These are phyloP conservation scores for Chrysomela aeneicollis DNA, from an alignment of 2,888 invertebrate species.

Conservation along the genomic window DNA sequence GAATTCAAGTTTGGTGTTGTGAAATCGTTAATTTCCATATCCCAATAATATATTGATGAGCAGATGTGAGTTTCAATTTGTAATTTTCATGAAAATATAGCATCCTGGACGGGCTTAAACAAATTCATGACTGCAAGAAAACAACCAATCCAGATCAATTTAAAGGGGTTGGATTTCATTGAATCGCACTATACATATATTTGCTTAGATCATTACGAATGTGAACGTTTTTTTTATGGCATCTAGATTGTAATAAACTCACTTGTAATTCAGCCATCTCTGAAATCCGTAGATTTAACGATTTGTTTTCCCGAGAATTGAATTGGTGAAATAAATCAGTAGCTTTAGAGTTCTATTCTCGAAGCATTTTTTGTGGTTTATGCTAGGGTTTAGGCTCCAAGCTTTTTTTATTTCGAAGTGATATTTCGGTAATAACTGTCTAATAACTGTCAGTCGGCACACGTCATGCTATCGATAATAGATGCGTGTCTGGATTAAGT, in stretches of 20 bases:
- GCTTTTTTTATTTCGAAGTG: background rate
- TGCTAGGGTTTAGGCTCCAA: background rate
- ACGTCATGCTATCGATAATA: background rate
- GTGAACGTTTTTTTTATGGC: background rate
- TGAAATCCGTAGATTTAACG: background rate
- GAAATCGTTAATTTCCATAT: no score
- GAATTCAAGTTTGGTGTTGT: no score
- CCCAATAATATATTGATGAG: no score
- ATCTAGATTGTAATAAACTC: background rate
- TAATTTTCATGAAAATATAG: no score
- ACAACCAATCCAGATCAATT: no score
- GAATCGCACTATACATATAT: no score
- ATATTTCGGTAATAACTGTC: background rate
- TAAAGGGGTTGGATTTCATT: no score
- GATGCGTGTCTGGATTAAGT: background rate
- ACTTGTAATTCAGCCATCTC: no score
- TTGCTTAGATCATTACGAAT: background rate
- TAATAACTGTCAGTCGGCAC: background rate
- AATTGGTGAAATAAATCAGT: background rate
- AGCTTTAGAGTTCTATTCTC: background rate
- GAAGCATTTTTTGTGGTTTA: background rate
- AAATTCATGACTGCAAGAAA: no score
- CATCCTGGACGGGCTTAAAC: no score
- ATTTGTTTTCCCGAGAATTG: background rate
- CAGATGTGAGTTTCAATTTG: no score